Evolutionary conservation across 2,888 invertebrate species (phyloP), one percentile per base, ranked within the genome.

Genomic region (Ormyrus thymus): DNA sequence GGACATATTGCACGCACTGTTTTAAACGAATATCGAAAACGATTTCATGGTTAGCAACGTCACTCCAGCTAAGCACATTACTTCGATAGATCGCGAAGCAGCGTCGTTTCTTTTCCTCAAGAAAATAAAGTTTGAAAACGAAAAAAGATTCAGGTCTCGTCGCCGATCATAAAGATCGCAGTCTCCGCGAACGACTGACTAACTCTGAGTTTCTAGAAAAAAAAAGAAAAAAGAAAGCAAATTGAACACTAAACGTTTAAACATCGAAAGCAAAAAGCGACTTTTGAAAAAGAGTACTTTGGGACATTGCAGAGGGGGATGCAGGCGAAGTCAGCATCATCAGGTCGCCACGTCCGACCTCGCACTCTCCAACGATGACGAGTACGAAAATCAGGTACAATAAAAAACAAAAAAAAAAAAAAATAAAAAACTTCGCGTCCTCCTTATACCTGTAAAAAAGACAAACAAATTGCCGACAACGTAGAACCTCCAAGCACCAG

Each of bases 361-460:
- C 85, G 90, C 89, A 83, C 89, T 90, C 85, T 90, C 90, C 87
- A 90, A 90, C 86, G 90, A 90, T 87, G 90, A 90, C 87, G 90
- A 90, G 87, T 90, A 86, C 84, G 90, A 90, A 83, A 88, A 88
- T 86, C 90, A 90, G 90, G 90, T 89, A 90, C 83, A 81, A 71
- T 62, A 72, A 77, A 0, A 62, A 68, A 53, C 74, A 29, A 90
- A 83, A 88, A 88, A 86, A 89, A 90, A 89, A 89, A 89, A 90
- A 89, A 90, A 89, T 89, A 89, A 90, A 0, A 62, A 68, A 53
- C 74, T 77, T 80, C 79, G 69, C 80, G 80, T 72, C 61, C 73
- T 55, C 48, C 53, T 56, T 45, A 43, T 46, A 4, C 45, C n/a
- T 58, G 7, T 59, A 5, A 62, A 62, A 15, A 58, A 13, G 29